Base-by-base conservation (phyloP, 1,140 invertebrate species). In the Ceratina japonica region DNA sequence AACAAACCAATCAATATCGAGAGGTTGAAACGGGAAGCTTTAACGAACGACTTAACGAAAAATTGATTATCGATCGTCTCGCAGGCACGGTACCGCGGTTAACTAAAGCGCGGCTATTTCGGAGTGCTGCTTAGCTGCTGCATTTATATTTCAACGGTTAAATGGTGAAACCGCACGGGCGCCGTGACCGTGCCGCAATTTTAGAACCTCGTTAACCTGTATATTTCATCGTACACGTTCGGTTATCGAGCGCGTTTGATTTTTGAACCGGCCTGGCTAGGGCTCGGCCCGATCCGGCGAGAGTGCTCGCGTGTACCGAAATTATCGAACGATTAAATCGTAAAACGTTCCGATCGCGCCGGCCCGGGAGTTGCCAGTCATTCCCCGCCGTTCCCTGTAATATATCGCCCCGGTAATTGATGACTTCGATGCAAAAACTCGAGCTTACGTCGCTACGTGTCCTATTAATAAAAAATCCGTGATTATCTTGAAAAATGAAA, bases 121-220 rank as follows among this genome's bases (percentile, higher is more conserved):
- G 24, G 24, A 56, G 24, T 20, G 68, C 58, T 63, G 66, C 56
- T 77, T 70, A 61, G 27, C 66, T 37, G 4, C 15, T n/a, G 27
- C 49, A 62, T 77, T 70, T 77, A 77, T 77, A 77, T 77, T 70
- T 77, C 18, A 75, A 18, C 66, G 13, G 27, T 20, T 37, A 71
- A 77, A 63, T 59, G 65, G 37, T 15, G 8, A n/a, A 51, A 44
- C 37, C 18, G 54, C n/a, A 15, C 64, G 8, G 13, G 37, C 22
- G 16, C 13, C 22, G 8, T 31, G 16, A 44, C 2, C 10, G 44
- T 1, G 1, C 15, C 51, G 44, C 24, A 61, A 76, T 76, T 76
- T 76, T 70, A 76, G 16, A 37, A 31, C 0, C 44, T 51, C 56
- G 75, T 70, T 76, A 54, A 62, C 24, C 66, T 62, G 66, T 58